Conservation (phyloP, 2,888 invertebrate genomes). For the Cylindroiulus punctatus region DNA sequence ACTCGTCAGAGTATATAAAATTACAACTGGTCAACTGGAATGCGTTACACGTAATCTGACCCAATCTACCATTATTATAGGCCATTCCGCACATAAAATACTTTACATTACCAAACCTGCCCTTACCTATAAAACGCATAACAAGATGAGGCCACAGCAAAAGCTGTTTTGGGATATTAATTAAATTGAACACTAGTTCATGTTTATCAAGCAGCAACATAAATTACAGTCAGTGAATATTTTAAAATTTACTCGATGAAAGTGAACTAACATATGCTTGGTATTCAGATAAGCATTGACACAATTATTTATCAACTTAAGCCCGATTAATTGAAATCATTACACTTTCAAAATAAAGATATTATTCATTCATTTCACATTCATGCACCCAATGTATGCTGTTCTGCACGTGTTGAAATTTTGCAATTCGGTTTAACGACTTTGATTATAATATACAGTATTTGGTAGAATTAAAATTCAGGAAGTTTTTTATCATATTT, state of each 20-base stretch:
- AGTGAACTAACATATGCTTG: constrained; percentile 10
- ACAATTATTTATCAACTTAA: constrained; percentile 11
- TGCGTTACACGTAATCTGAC: not conserved
- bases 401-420: not conserved
- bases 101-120: not conserved
- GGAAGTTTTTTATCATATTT: not conserved
- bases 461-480: not conserved
- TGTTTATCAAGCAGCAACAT: not conserved
- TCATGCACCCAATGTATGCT: not conserved
- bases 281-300: constrained; percentile 29
- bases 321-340: constrained; percentile 17
- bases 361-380: not conserved
- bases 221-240: not conserved
- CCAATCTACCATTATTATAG: not conserved
- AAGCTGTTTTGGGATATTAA: not conserved
- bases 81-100: not conserved
- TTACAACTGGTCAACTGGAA: not conserved
- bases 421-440: not conserved
- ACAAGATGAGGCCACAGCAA: not conserved
- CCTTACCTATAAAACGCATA: not conserved
- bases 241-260: not conserved
- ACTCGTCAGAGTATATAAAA: not conserved
- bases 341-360: not conserved
- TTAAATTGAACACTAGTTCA: not conserved
- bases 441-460: not conserved